These are phyloP conservation scores for Gallinago stenura DNA, from an alignment of 2,797 vertebrate genomes.

Conservation along the genomic window DNA sequence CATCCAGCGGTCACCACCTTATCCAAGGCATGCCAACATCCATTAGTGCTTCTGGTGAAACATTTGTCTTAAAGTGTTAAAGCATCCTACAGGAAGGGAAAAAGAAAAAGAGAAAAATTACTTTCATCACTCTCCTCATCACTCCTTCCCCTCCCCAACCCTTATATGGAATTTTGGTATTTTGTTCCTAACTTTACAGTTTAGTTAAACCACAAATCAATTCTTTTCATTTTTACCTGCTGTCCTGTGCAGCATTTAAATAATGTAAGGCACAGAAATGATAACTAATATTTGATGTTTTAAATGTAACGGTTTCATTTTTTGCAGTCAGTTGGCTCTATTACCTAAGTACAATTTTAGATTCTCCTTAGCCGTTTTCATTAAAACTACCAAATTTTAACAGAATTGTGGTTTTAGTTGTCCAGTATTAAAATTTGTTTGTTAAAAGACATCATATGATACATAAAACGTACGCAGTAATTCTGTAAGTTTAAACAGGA, in stretches of 20 bases:
- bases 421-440: neutral
- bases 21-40: slow-evolving; percentile 78
- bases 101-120: slow-evolving; percentile 60
- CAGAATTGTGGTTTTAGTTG: neutral
- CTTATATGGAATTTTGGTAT: neutral
- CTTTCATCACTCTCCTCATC: neutral
- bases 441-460: neutral
- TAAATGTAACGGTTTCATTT: neutral
- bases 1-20: slow-evolving; percentile 77
- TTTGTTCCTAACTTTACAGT: neutral
- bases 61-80: slow-evolving; percentile 66
- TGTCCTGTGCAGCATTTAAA: neutral
- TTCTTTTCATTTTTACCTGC: neutral
- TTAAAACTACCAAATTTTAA: neutral
- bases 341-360: neutral
- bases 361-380: neutral
- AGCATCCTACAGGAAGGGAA: slow-evolving; percentile 71
- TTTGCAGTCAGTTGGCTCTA: neutral
- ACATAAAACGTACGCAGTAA: neutral
- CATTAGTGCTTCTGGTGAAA: slow-evolving; percentile 75
- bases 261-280: too few species aligned
- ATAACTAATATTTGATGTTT: neutral
- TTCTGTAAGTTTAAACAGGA: neutral
- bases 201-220: neutral
- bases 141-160: neutral